Evolutionary conservation across 2,888 invertebrate species (phyloP).

Genomic region (Drosophila sordidula): DNA sequence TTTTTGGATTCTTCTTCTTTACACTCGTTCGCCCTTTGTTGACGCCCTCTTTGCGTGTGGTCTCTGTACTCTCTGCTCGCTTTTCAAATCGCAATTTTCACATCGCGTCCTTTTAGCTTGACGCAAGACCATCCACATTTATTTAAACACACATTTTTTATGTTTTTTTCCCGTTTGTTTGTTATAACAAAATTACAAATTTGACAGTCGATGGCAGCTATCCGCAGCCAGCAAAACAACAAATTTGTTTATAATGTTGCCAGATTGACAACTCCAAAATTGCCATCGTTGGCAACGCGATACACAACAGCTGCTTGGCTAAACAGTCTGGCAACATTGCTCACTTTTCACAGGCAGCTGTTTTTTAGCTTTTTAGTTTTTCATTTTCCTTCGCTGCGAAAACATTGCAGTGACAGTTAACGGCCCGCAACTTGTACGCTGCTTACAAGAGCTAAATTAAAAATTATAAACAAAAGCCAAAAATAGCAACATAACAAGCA

Average conservation of each 20-base stretch:
- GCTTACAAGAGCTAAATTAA: slow-evolving; percentile 19
- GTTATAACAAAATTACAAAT: slow-evolving; percentile 23
- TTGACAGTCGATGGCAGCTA: slow-evolving; percentile 7
- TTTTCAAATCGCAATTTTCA: slow-evolving; percentile 8
- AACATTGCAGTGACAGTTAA: slow-evolving; percentile 35
- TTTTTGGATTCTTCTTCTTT: slow-evolving; percentile 39
- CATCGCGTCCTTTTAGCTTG: slow-evolving; percentile 19
- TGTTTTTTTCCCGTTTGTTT: neutral
- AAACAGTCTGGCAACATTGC: slow-evolving; percentile 31
- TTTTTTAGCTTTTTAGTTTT: slow-evolving; percentile 66
- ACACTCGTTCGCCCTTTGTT: slow-evolving; percentile 55
- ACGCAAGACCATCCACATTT: neutral
- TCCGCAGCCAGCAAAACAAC: slow-evolving; percentile 47
- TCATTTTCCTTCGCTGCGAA: slow-evolving; percentile 60
- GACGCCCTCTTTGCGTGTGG: slow-evolving; percentile 70
- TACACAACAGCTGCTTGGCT: slow-evolving; percentile 48
- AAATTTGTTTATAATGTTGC: slow-evolving; percentile 29
- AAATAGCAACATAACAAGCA: slow-evolving; percentile 64
- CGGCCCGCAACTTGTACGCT: slow-evolving; percentile 14
- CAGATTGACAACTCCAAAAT: slow-evolving; percentile 24
- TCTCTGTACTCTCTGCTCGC: slow-evolving; percentile 18
- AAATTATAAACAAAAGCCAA: slow-evolving; percentile 75
- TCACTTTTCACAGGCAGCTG: slow-evolving; percentile 55
- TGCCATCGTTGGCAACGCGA: slow-evolving; percentile 52
- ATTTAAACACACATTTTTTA: slow-evolving; percentile 4